Base-by-base conservation (phyloP, 2,888 invertebrate genomes). In the Lochmaea crataegi region DNA sequence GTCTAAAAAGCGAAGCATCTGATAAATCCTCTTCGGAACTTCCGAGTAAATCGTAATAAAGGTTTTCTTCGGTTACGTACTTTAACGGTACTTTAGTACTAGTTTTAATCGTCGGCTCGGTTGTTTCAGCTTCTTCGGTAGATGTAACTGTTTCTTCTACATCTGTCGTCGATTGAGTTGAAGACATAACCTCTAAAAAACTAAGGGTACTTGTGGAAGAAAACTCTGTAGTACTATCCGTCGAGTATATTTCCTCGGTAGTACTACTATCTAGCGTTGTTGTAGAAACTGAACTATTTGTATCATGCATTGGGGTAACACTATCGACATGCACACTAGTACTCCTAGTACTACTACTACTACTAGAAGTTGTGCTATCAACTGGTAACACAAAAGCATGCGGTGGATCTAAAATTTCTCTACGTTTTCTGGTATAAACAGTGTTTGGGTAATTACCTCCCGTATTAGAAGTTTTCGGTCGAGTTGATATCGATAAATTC, bases 401-500 rank as follows among this genome's bases (percentile, higher is more conserved):
- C 85, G 81, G 80, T 80, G 78, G 77, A 79, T 80, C 83, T 80
- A 80, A 77, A 78, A 84, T 90, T 87, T 90, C 90, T 90, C 91
- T 93, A 93, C 91, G 94, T 87, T 89, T 91, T 88, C 91, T 92
- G 82, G 85, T 88, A 87, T 88, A 90, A 84, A 80, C 87, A 86
- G 75, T 88, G 65, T 82, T 80, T 80, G 81, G 79, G 79, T 84
- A 83, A 83, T 87, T 89, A 90, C 89, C 89, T 89, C 89, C 89
- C 72, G 76, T 73, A 63, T 76, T 90, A 83, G 90, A 89, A 83
- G 91, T 91, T 84, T 91, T 90, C 79, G 91, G 90, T 85, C 90
- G 87, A 83, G 88, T 90, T 81, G 91, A 89, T 79, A 93, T 88
- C 80, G 94, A 93, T 84, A 92, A 91, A 87, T 94, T 93, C 83